These are phyloP conservation scores for Eristalis tenax DNA, from an alignment of 2,888 invertebrate species.

Conservation along the genomic window DNA sequence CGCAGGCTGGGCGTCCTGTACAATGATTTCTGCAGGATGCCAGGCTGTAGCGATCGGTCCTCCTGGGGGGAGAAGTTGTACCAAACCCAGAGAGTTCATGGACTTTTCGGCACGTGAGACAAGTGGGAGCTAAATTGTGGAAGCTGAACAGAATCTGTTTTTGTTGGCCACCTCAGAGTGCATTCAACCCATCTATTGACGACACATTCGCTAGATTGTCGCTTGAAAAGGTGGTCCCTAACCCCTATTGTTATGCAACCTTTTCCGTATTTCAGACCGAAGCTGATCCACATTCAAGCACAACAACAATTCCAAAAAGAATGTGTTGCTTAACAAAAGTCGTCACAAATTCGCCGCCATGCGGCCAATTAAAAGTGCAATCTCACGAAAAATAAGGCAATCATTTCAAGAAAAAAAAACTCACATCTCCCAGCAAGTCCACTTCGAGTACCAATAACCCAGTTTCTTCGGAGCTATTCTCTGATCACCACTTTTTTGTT, in stretches of 20 bases:
- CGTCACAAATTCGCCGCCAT: not conserved
- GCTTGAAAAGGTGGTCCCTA: not conserved
- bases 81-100: too few relatives aligned
- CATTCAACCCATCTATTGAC: not conserved
- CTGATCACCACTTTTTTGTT: not conserved
- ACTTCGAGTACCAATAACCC: constrained; percentile 40
- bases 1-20: too few relatives aligned
- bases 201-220: not conserved
- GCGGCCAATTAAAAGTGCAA: constrained; percentile 40
- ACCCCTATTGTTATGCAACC: not conserved
- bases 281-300: not conserved
- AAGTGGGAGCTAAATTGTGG: too few relatives aligned
- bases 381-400: constrained; percentile 47
- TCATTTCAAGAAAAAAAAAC: constrained; percentile 11
- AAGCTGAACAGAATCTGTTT: too few relatives aligned
- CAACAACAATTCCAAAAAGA: not conserved
- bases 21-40: too few relatives aligned
- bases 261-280: not conserved
- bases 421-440: constrained; percentile 11
- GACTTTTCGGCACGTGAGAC: too few relatives aligned
- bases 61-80: too few relatives aligned
- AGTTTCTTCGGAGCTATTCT: constrained; percentile 23
- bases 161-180: too few relatives aligned
- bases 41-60: too few relatives aligned
- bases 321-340: not conserved